phyloP scores from a whole-genome alignment of 2,888 invertebrate genomes.

The Lathronympha strigana region DNA sequence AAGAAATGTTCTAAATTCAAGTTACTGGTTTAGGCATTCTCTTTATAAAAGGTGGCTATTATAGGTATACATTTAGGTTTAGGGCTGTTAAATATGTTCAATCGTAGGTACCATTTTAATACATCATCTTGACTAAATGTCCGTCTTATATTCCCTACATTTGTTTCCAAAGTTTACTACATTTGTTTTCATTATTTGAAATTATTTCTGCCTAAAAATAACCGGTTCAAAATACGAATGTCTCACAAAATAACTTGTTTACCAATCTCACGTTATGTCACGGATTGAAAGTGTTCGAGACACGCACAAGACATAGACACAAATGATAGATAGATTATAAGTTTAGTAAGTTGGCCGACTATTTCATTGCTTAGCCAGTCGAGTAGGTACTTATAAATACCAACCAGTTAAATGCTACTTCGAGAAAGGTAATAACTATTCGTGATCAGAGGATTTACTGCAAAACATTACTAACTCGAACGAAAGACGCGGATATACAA shows the following conservation, averaged over 20 bases:
- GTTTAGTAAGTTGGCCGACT: slow-evolving; percentile 68
- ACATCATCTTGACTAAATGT: too few species aligned
- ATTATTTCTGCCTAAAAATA: background rate
- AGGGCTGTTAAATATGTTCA: too few species aligned
- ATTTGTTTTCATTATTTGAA: background rate
- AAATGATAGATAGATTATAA: slow-evolving; percentile 73
- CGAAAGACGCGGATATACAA: too few species aligned
- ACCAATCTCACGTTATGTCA: slow-evolving; percentile 58
- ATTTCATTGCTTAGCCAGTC: slow-evolving; percentile 56
- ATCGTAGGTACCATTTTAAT: too few species aligned
- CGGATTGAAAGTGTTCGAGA: slow-evolving; percentile 65
- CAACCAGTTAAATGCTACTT: background rate
- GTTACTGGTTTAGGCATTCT: too few species aligned
- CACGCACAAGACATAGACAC: slow-evolving; percentile 67
- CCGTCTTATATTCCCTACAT: too few species aligned
- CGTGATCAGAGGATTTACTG: background rate
- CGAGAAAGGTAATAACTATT: background rate
- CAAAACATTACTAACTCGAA: background rate
- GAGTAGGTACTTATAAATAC: background rate
- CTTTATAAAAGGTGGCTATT: too few species aligned
- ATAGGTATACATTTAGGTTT: too few species aligned
- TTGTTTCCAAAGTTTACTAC: background rate
- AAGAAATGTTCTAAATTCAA: too few species aligned
- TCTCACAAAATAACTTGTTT: slow-evolving; percentile 46
- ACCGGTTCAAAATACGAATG: background rate